These are phyloP conservation scores for Goniozus legneri DNA, from an alignment of 1,140 invertebrate genomes.

Conservation along the genomic window DNA sequence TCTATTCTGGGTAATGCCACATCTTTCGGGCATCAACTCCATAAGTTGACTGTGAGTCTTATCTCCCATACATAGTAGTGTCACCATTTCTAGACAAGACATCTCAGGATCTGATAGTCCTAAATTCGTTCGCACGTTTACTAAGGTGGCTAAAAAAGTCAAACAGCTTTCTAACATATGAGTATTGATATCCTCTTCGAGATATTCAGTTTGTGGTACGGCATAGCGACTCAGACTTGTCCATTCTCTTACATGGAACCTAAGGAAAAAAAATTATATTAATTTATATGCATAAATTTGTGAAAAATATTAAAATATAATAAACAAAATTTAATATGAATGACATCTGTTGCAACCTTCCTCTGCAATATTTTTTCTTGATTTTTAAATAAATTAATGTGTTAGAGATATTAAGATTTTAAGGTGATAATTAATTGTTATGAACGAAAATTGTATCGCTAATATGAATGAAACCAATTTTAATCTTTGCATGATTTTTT, in stretches of 20 bases:
- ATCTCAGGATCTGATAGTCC: slow-evolving; percentile 56
- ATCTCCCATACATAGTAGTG: slow-evolving; percentile 86
- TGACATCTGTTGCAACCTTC: too few species aligned
- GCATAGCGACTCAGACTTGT: slow-evolving; percentile 72
- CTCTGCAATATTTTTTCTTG: too few species aligned
- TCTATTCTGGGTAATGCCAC: slow-evolving; percentile 82
- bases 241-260: slow-evolving; percentile 82
- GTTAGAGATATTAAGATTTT: too few species aligned
- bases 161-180: slow-evolving; percentile 90
- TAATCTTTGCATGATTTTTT: too few species aligned
- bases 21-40: slow-evolving; percentile 92
- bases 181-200: slow-evolving; percentile 76
- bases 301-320: slow-evolving; percentile 1
- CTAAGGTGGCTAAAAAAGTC: slow-evolving; percentile 85
- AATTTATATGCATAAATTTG: slow-evolving; percentile 7
- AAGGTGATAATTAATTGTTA: too few species aligned
- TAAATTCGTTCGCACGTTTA: slow-evolving; percentile 86
- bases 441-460: too few species aligned
- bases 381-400: not conserved
- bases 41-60: slow-evolving; percentile 93
- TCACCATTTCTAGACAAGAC: slow-evolving; percentile 88
- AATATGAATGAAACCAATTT: too few species aligned
- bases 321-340: not conserved
- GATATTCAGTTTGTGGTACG: slow-evolving; percentile 58
- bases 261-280: slow-evolving; percentile 46